Base-by-base conservation (phyloP, 2,888 invertebrate species). In the Cheilosia vulpina region DNA sequence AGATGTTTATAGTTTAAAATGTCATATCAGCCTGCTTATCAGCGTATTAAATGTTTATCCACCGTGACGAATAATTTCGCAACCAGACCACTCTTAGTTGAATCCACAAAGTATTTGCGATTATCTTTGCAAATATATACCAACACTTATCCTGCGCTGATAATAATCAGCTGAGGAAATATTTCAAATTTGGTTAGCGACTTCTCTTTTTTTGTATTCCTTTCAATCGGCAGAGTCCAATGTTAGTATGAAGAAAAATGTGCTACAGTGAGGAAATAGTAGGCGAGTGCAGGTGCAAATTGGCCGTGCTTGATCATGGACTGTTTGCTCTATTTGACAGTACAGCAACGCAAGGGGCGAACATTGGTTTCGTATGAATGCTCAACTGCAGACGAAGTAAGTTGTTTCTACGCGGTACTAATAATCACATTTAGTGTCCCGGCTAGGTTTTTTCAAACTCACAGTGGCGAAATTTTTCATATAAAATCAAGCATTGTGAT, bases 161-260 rank as follows among this genome's bases (percentile, higher is more conserved):
- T 68, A 65, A 38, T 45, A 69, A 69, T 77, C 77, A 69, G 62
- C 21, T 63, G 47, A 77, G 55, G 24, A 69, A 62, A 62, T 41
- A 69, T 77, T 62, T 60, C 19, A 24, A 57, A 58, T 60, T 50
- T 27, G 27, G 19, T 77, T 53, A 52, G 68, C 68, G 68, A 68
- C 60, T 53, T 77, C 31, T 31, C 9, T 27, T 5, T 63, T 45
- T 45, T 53, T 63, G 62, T 62, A 52, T 50, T 66, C 34, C 27
- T 27, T 38, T 38, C 58, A 76, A 66, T 76, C 75, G 52, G 58
- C 58, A 15, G 47, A 43, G 38, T 34, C 41, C 27, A 50, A 66
- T 31, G 38, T 21, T 21, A 41, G n/a, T 50, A 50, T 27, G 66
- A 50, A 41, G 57, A 38, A 50, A 41, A 52, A 43, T 66, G 52